Base-by-base conservation (phyloP, 2,113 vertebrate genomes). In the Chroicocephalus ridibundus region DNA sequence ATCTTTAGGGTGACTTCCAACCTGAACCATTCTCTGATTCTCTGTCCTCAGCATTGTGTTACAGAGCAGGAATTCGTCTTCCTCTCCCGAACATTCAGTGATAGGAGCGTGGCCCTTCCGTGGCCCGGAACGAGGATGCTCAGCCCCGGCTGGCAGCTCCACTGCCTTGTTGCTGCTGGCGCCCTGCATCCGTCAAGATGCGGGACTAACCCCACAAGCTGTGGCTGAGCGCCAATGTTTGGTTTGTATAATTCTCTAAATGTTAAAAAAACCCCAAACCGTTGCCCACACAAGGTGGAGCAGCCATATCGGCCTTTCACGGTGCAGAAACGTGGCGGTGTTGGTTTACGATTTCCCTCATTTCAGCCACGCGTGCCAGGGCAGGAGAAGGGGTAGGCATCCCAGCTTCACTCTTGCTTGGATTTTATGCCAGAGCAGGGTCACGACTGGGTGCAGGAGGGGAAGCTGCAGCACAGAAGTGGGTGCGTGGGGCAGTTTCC, bases 261-360 rank as follows among this genome's bases (percentile, higher is more conserved):
- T 6, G 32, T 55, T 32, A 11, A 57, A 77, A 78, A 42, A 47
- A 19, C 55, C 32, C 32, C 10, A 46, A 40, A 27, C 60, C 29
- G 13, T 36, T 46, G 44, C 44, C 61, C 40, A 57, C 14, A 42
- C 32, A 47, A n/a, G 24, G n/a, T 32, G 34, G 70, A 76, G 19
- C 27, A 61, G 31, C 40, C 4, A 0, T 14, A 7, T n/a, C 46
- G 40, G 32, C 58, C 60, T 29, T 20, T 12, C 31, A 19, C 31
- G 27, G 61, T 0, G 2, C 2, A 42, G 40, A 47, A 55, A 27
- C 0, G 0, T 29, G 20, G 20, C 2, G 1, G 29, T n/a, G 68
- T 75, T 20, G 40, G 24, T 31, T 54, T 47, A 14, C 0, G 0
- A 11, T 51, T 51, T 44, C 49, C 58, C 26, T 65, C 19, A 1